Evolutionary conservation across 2,888 invertebrate species (phyloP), one percentile per base, ranked within the genome.

Genomic region (Zaprionus obscuricornis): DNA sequence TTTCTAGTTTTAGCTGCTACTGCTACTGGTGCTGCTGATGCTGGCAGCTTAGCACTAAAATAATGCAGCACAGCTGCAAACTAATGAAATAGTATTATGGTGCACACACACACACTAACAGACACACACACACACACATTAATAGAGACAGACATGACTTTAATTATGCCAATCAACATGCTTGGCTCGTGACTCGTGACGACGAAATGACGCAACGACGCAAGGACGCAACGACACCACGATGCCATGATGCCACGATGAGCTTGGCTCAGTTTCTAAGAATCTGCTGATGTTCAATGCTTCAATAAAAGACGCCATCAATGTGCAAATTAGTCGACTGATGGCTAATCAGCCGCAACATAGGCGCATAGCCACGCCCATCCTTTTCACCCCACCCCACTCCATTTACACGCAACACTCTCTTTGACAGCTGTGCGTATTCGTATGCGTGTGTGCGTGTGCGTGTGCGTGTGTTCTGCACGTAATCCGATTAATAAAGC

Each of bases 401-500:
- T 17, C 17, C 29, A 29, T 18, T 10, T n/a, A 16, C 26, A n/a
- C 1, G 3, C 16, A n/a, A 20, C 37, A 45, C 31, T 4, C 26
- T 10, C 11, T 8, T 8, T 31, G 13, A 22, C 46, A 57, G 58
- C 27, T 42, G 49, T 8, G 16, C 20, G 36, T 47, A 29, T 34
- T 11, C 29, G 13, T 49, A 50, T 64, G 27, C 26, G 58, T 57
- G 27, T 37, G 22, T 20, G 29, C 8, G 50, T 43, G 40, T 29
- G 31, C 43, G 36, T 33, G 55, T 55, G 46, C 57, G 63, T 56
- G 39, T 43, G 39, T 36, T 42, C 36, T n/a, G 36, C 60, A 72
- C 63, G 72, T 85, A 78, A 78, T 78, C 79, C 52, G 85, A 78
- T 78, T 78, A 78, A 85, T 78, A 78, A 85, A 75, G 79, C 72